phyloP scores from a whole-genome alignment of 2,797 vertebrate genomes.

The Sciurus vulgaris region DNA sequence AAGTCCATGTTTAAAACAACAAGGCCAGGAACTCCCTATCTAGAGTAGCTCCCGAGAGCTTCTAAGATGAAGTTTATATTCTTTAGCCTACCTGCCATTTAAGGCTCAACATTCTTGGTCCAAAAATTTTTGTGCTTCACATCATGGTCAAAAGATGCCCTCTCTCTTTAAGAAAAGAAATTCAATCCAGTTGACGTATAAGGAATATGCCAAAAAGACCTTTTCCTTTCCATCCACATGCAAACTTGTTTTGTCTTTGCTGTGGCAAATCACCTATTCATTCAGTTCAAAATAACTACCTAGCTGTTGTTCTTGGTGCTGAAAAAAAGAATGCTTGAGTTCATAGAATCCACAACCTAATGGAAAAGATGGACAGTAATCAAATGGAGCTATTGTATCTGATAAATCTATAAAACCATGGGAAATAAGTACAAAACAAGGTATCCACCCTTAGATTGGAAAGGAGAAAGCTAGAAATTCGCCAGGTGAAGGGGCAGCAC shows the following conservation, averaged over 20 bases:
- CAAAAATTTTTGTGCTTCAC: slow-evolving; percentile 4
- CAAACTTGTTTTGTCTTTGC: background rate
- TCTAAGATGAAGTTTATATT: background rate
- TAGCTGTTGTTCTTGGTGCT: background rate
- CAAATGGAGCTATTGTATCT: background rate
- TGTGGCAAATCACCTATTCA: background rate
- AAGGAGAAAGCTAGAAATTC: background rate
- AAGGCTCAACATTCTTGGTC: background rate
- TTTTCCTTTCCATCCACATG: background rate
- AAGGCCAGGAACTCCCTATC: background rate
- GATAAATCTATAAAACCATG: background rate
- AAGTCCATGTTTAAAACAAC: background rate
- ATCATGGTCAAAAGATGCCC: background rate
- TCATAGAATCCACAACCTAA: background rate
- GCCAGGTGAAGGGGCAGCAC: background rate
- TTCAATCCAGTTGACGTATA: background rate
- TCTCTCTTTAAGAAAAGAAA: background rate
- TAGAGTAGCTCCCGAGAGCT: background rate
- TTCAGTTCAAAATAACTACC: background rate
- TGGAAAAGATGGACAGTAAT: background rate
- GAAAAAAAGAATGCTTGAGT: background rate
- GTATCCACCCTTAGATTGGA: background rate
- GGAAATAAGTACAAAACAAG: background rate
- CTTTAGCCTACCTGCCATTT: background rate
- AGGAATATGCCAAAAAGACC: background rate